Base-by-base conservation (phyloP, 2,888 invertebrate genomes). In the Heliconius sara region DNA sequence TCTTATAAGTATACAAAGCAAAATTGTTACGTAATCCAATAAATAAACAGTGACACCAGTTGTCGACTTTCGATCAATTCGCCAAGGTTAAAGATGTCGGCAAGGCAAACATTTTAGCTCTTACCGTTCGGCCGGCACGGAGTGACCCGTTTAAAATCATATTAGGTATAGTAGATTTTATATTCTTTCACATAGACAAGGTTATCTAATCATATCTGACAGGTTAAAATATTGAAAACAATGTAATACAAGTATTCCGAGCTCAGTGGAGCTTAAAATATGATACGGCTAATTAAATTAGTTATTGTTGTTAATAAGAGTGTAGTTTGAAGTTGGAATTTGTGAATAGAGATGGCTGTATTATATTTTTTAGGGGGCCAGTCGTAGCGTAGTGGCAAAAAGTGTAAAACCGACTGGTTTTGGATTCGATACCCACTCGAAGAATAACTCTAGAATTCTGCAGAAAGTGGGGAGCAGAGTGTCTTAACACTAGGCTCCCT, bases 111-210 rank as follows among this genome's bases (percentile, higher is more conserved):
- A 76, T 60, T 76, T 76, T 66, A 65, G 70, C n/a, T 67, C 39
- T 52, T 67, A 73, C 73, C 73, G 78, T 73, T 34, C 78, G 4
- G 57, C 57, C 73, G 73, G 19, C 78, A 78, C 78, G 79, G 70
- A 79, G 43, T 65, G 47, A 47, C 63, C 79, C 79, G 70, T 79
- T 70, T 60, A 70, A 34, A 79, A 79, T 71, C n/a, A 65, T 57
- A 79, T 74, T 68, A 22, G 52, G 9, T 52, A 75, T 27, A 68
- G 43, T 79, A 60, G 43, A 79, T 70, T 25, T 39, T 27, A 27
- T 75, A 63, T 75, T 70, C 68, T 74, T 79, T 79, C 47, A 68
- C 60, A 68, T 34, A 74, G 43, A 34, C 66, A 78, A 72, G 78
- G 78, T 78, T 72, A 60, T 73, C 7, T 79, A 79, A 79, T 60